Evolutionary conservation across 2,113 vertebrate genomes (phyloP).

Genomic region (Corvus hawaiiensis): DNA sequence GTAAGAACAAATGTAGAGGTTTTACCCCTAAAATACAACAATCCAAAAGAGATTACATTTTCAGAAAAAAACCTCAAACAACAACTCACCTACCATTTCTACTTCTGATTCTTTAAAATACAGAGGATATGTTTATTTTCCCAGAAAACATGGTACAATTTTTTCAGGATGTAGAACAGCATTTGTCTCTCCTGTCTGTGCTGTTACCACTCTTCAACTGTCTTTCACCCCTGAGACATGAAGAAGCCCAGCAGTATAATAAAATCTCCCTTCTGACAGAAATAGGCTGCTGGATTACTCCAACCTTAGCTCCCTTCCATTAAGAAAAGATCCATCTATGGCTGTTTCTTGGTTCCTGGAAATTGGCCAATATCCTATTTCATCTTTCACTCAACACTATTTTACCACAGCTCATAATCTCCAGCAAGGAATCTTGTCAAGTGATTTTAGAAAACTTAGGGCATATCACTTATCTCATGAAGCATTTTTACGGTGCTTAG

Average conservation of each 20-base stretch:
- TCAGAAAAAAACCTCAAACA: neutral
- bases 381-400: neutral
- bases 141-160: neutral
- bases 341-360: neutral
- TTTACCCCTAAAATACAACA: neutral
- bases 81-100: neutral
- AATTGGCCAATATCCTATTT: neutral
- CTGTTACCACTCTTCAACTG: neutral
- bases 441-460: neutral
- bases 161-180: neutral
- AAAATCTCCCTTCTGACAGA: neutral
- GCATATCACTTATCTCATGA: neutral
- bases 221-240: neutral
- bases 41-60: neutral
- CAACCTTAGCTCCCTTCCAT: neutral
- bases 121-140: neutral
- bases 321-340: slow-evolving; percentile 3
- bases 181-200: neutral
- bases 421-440: neutral
- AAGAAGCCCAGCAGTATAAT: neutral
- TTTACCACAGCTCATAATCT: neutral
- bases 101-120: neutral
- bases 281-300: neutral
- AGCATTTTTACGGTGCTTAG: neutral
- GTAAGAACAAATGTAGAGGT: neutral